Percentiles rank a stretch among this genome's conserved stretches.
Conservation (phyloP, 2,888 invertebrate species). For the Cosmia trapezina region DNA sequence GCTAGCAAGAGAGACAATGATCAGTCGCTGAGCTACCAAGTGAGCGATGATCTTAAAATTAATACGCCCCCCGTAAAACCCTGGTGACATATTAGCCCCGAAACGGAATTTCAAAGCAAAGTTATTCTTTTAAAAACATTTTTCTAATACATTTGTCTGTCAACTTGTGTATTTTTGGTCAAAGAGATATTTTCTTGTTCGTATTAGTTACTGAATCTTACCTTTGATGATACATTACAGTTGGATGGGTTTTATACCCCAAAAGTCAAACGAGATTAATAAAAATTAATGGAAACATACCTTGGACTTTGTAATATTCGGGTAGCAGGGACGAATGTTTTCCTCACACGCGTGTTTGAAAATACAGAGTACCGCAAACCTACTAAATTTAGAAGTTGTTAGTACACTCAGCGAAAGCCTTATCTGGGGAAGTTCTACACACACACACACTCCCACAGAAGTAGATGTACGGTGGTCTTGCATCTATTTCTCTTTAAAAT, state of each 20-base stretch:
- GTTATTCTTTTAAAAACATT: conserved; percentile 4
- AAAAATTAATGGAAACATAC: conserved; percentile 53
- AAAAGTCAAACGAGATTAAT: conserved; percentile 57
- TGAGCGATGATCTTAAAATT: not conserved
- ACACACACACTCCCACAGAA: too few relatives aligned
- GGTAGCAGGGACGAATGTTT: conserved; percentile 16
- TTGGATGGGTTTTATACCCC: conserved; percentile 30
- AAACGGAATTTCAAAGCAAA: conserved; percentile 21
- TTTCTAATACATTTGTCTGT: conserved; percentile 5
- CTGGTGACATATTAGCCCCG: not conserved
- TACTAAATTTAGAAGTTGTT: not conserved
- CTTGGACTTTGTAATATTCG: conserved; percentile 9
- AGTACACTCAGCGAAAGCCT: too few relatives aligned
- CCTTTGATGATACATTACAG: conserved; percentile 60
- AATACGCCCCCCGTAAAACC: not conserved
- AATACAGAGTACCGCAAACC: not conserved
- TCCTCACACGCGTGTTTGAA: not conserved
- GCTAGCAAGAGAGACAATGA: too few relatives aligned
- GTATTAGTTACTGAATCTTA: conserved; percentile 27
- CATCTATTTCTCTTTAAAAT: not conserved
- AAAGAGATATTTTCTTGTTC: conserved; percentile 16
- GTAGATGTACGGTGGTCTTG: too few relatives aligned
- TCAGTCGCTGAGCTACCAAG: not conserved
- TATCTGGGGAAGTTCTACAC: too few relatives aligned
- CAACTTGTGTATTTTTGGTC: conserved; percentile 15